Conservation (phyloP, 2,797 vertebrate species). For the Acomys russatus region DNA sequence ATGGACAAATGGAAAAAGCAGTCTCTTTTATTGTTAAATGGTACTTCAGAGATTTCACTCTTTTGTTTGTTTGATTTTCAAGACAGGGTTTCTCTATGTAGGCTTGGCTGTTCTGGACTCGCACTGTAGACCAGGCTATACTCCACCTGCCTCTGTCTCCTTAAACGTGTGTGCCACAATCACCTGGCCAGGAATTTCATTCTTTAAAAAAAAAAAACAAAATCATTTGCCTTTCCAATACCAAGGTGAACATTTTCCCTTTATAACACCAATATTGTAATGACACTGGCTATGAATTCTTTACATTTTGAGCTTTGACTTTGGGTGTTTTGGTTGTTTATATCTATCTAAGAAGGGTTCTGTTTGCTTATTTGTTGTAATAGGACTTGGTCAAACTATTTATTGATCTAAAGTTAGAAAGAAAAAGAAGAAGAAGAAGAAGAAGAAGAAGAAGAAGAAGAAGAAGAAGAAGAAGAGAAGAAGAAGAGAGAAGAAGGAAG, state of each 20-base stretch:
- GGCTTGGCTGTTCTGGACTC: background rate
- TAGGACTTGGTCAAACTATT: background rate
- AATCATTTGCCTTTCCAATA: conserved; percentile 54
- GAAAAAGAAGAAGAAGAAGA: background rate
- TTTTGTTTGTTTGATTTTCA: background rate
- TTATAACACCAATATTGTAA: background rate
- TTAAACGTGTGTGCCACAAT: background rate
- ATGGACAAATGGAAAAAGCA: background rate
- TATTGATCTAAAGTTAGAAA: background rate
- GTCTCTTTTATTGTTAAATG: background rate
- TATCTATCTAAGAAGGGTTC: background rate
- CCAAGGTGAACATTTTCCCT: background rate
- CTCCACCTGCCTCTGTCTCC: background rate
- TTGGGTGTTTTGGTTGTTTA: background rate
- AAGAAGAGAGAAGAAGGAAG: background rate
- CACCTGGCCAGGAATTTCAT: background rate
- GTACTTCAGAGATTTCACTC: conserved; percentile 1
- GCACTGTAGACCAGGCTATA: background rate
- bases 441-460: background rate
- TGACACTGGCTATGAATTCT: background rate
- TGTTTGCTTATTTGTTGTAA: background rate
- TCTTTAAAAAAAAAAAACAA: background rate
- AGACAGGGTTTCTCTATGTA: background rate
- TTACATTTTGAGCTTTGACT: background rate
- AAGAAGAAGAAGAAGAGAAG: background rate